Percentiles rank a stretch among this genome's conserved stretches.
These are phyloP conservation scores for Solenopsis invicta DNA, from an alignment of 1,140 invertebrate genomes.

Conservation along the genomic window DNA sequence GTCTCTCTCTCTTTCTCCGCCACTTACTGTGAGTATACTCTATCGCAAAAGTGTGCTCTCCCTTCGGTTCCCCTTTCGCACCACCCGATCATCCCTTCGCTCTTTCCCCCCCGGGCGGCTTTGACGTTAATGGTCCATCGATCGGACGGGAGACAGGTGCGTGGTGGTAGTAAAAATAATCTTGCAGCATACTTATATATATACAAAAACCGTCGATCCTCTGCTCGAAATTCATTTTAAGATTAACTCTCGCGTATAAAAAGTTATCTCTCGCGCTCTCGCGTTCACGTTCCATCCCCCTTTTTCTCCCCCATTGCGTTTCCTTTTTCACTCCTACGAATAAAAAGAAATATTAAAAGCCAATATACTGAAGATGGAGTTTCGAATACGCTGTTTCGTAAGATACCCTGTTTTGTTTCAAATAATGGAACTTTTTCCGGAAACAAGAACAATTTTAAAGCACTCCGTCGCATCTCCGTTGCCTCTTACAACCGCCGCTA, in stretches of 20 bases:
- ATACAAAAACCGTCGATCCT: constrained; percentile 20
- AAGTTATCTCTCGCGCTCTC: constrained; percentile 13
- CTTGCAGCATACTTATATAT: constrained; percentile 53
- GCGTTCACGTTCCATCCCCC: no score
- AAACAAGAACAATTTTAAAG: constrained; percentile 15
- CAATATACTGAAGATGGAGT: neutral
- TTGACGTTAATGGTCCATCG: constrained; percentile 78
- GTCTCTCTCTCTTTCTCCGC: constrained; percentile 35
- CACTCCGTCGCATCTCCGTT: neutral
- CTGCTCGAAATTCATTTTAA: constrained; percentile 48
- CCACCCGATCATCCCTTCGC: constrained; percentile 32
- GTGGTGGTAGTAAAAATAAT: constrained; percentile 73
- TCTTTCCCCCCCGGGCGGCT: constrained; percentile 49
- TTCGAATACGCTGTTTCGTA: neutral
- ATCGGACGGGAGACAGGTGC: constrained; percentile 72
- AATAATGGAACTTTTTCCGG: constrained; percentile 4
- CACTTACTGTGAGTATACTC: constrained; percentile 70
- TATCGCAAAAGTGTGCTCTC: constrained; percentile 71
- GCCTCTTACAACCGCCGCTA: neutral
- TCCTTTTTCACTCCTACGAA: neutral
- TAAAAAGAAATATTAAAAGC: constrained; percentile 5
- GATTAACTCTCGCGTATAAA: constrained; percentile 4
- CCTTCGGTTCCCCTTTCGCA: constrained; percentile 38
- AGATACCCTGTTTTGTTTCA: neutral
- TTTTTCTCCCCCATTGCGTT: neutral